These are phyloP conservation scores for Manis crassicaudata DNA, from an alignment of 2,797 vertebrate species.

Conservation along the genomic window DNA sequence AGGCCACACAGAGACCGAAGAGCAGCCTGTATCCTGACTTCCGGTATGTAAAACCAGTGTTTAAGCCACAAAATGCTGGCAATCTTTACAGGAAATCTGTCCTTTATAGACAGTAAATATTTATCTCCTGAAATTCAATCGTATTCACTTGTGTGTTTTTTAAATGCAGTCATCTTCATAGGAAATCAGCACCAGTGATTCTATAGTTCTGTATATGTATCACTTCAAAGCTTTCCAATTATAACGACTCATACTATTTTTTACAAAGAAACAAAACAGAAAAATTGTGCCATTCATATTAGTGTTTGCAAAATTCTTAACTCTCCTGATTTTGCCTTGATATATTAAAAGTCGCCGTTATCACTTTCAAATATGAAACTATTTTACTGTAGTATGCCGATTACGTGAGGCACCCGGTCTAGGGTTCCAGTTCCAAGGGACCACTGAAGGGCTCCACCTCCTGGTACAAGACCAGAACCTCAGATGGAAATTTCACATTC, in stretches of 20 bases:
- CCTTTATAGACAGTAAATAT: not conserved
- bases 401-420: not conserved
- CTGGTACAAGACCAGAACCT: constrained; percentile 17
- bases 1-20: not conserved
- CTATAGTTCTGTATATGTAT: not conserved
- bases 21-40: not conserved
- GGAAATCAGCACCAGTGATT: not conserved
- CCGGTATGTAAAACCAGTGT: not conserved
- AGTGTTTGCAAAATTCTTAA: not conserved
- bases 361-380: not conserved
- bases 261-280: not conserved
- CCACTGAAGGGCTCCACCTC: constrained; percentile 78
- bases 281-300: not conserved
- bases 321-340: not conserved
- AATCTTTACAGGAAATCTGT: not conserved
- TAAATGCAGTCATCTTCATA: not conserved
- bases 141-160: not conserved
- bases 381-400: constrained; percentile 52
- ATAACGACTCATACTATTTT: constrained; percentile 22
- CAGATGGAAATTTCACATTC: not conserved
- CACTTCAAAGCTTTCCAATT: not conserved
- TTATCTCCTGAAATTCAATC: not conserved
- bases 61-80: not conserved
- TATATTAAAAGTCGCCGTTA: not conserved
- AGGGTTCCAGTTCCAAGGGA: not conserved